Conservation (phyloP, 2,113 vertebrate species). For the Naja naja region DNA sequence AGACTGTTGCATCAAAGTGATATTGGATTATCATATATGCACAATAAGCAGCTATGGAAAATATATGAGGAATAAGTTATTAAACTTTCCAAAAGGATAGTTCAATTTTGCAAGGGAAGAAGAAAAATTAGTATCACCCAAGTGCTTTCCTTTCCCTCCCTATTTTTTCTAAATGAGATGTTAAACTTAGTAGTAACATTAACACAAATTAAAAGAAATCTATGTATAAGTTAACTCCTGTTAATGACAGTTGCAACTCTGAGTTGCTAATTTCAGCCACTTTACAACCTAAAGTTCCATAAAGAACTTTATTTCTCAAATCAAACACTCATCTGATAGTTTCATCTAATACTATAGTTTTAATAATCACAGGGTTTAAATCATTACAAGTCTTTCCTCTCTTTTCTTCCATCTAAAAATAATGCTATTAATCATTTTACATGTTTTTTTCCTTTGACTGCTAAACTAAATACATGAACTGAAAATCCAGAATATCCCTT, state of each 20-base stretch:
- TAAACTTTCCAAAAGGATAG: slow-evolving; percentile 46
- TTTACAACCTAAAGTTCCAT: slow-evolving; percentile 35
- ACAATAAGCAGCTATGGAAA: slow-evolving; percentile 23
- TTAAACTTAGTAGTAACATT: slow-evolving; percentile 45
- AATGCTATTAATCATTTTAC: slow-evolving; percentile 32
- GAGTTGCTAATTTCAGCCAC: slow-evolving; percentile 30
- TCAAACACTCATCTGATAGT: neutral
- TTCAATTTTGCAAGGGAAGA: slow-evolving; percentile 36
- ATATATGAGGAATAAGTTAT: slow-evolving; percentile 19
- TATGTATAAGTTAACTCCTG: slow-evolving; percentile 31
- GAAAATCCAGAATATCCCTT: slow-evolving; percentile 7
- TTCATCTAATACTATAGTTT: slow-evolving; percentile 36
- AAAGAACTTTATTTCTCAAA: slow-evolving; percentile 40
- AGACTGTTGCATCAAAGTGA: neutral
- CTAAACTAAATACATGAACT: slow-evolving; percentile 6
- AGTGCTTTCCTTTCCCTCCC: neutral
- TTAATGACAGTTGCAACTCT: slow-evolving; percentile 34
- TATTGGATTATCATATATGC: slow-evolving; percentile 4
- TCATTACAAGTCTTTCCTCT: slow-evolving; percentile 45
- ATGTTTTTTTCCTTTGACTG: slow-evolving; percentile 24
- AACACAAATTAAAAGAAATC: slow-evolving; percentile 23
- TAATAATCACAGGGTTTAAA: slow-evolving; percentile 56
- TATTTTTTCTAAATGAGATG: slow-evolving; percentile 22
- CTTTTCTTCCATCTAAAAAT: slow-evolving; percentile 31
- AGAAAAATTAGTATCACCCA: slow-evolving; percentile 39